Evolutionary conservation across 2,888 invertebrate genomes (phyloP).

Genomic region (Conus canariensis): DNA sequence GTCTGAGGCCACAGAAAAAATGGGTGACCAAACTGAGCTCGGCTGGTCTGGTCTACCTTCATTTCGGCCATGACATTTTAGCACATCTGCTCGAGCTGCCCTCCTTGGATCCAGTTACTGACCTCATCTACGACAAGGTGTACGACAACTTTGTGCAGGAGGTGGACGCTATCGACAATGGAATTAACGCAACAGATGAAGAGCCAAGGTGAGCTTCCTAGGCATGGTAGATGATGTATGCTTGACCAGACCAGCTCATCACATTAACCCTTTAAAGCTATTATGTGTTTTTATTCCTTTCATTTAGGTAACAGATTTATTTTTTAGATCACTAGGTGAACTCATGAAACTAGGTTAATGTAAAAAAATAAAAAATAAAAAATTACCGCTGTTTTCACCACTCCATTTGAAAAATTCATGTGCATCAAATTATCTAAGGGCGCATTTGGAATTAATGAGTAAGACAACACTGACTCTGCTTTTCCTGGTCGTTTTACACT

Average conservation of each 20-base stretch:
- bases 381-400: too few species aligned
- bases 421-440: too few species aligned
- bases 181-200: slow-evolving; percentile 89
- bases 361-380: too few species aligned
- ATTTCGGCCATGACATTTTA: slow-evolving; percentile 89
- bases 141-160: slow-evolving; percentile 94
- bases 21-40: slow-evolving; percentile 89
- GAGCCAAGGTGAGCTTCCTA: slow-evolving; percentile 67
- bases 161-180: slow-evolving; percentile 98
- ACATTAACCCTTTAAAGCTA: background rate
- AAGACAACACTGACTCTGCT: too few species aligned
- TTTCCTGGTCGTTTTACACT: too few species aligned
- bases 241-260: background rate
- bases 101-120: slow-evolving; percentile 62
- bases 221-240: background rate
- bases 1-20: slow-evolving; percentile 69
- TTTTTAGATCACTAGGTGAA: too few species aligned
- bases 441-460: too few species aligned
- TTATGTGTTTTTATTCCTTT: background rate
- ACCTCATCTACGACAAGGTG: slow-evolving; percentile 81
- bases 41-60: slow-evolving; percentile 94
- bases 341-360: too few species aligned
- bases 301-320: too few species aligned
- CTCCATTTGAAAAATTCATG: too few species aligned
- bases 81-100: slow-evolving; percentile 60